Evolutionary conservation across 2,797 vertebrate genomes (phyloP), one percentile per base, ranked within the genome.

Genomic region (Halcyon smyrnensis): DNA sequence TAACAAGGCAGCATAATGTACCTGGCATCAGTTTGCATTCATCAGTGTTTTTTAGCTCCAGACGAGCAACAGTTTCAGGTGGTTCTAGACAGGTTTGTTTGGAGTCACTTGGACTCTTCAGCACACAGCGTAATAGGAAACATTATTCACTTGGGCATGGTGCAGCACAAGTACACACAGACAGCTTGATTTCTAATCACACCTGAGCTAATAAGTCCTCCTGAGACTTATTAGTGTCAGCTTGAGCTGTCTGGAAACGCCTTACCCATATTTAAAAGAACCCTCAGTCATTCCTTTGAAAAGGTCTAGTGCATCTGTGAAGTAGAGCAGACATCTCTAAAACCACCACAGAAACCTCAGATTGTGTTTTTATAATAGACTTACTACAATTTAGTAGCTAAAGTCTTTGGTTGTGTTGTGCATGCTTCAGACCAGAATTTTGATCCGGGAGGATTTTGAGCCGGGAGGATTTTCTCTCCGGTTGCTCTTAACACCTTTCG

Each of bases 161-260:
- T 71, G 57, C 51, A 90, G 65, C 75, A 51, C 60, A 89, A 74
- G 75, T 53, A 80, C 53, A 79, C 70, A 89, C 39, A 94, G 70
- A 56, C 59, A 90, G 86, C 75, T 90, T 90, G 78, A 85, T 90
- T 94, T 92, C 86, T 96, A 94, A 97, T 96, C 92, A 96, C 90
- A 97, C 89, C 95, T 95, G 87, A 96, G 82, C 64, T 96, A 97
- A 75, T 91, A 96, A 95, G 92, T 74, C 57, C 95, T 94, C 95
- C 84, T 87, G 96, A 94, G 93, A 96, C 84, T 93, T 93, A 77
- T 77, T 93, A 92, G 74, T 71, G 64, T 93, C 96, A 95, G 64
- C 71, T 77, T 83, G 84, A 95, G 84, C 78, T 91, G 68, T 57
- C 84, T 92, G 78, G 84, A 94, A 95, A 87, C 1, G 0, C 77